Evolutionary conservation across 2,797 vertebrate species (phyloP), one percentile per base, ranked within the genome.

Genomic region (Telmatherina bonti): DNA sequence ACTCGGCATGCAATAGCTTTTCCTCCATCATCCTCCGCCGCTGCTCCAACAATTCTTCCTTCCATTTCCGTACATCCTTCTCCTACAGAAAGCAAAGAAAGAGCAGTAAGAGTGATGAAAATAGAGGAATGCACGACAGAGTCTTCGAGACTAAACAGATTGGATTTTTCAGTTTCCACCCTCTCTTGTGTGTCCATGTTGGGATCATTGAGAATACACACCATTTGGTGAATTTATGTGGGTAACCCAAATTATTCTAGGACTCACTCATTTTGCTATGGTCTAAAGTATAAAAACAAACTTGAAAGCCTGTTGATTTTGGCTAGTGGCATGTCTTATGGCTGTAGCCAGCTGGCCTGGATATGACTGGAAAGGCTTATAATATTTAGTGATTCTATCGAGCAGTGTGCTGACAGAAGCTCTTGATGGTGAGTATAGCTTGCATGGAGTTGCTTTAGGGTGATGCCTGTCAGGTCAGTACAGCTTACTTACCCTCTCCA

Each of bases 41-140:
- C 71, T 99, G 98, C 79, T 99, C 98, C 62, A 99, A 67, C 75
- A 99, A 86, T 85, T 98, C 97, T 82, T 99, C 98, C 79, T 99
- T 99, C 98, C 98, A 99, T 81, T 99, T 99, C 49, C 96, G 94
- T 26, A 99, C 97, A 84, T 99, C 98, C 72, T 99, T 99, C 88
- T 99, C 98, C 98, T 99, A 70, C 36, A 83, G 41, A 85, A 35
- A 82, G 41, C 22, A 51, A 70, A 26, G 56, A 57, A 43, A 41
- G 68, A 83, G 51, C 47, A 61, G 53, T 20, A 52, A 29, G 27
- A 62, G 33, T 16, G 60, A 49, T 64, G 57, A 57, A 55, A 68
- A 57, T 18, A 31, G 26, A 74, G 56, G 10, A 62, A 69, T 57
- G 30, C 30, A 53, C 11, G 52, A 60, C 33, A 56, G 26, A 64